Percentiles rank a stretch among this genome's conserved stretches.
Evolutionary conservation across 1,140 invertebrate genomes (phyloP).

Genomic region (Oryzaephilus surinamensis): DNA sequence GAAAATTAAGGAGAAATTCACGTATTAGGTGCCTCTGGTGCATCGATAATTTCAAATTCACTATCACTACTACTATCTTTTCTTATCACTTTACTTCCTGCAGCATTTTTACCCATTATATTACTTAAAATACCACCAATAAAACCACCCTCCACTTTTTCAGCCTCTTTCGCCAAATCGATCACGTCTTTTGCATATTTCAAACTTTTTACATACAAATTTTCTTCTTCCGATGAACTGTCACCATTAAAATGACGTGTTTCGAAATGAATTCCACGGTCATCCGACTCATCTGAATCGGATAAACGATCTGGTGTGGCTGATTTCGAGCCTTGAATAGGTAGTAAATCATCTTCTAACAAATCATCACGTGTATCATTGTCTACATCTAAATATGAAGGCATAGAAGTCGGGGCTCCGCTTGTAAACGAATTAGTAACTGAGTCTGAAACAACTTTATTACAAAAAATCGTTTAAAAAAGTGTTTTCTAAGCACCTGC

Average conservation of each 20-base stretch:
- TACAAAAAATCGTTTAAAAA: neutral
- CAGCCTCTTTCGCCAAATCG: constrained; percentile 7
- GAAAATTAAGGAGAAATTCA: too few relatives aligned
- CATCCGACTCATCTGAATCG: constrained; percentile 26
- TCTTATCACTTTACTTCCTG: too few relatives aligned
- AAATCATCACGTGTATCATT: constrained; percentile 17
- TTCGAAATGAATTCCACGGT: constrained; percentile 24
- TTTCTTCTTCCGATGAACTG: constrained; percentile 24
- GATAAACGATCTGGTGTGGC: constrained; percentile 20
- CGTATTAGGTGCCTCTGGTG: too few relatives aligned
- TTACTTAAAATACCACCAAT: constrained; percentile 10
- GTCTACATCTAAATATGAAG: constrained; percentile 26
- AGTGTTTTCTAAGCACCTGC: constrained; percentile 12
- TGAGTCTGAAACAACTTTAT: constrained; percentile 23
- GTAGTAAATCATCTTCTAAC: constrained; percentile 28
- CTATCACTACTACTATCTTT: constrained; percentile 24
- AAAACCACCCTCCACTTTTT: constrained; percentile 3
- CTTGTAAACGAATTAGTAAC: constrained; percentile 24
- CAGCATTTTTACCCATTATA: too few relatives aligned
- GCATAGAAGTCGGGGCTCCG: constrained; percentile 26
- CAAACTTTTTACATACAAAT: constrained; percentile 15
- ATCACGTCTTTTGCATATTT: constrained; percentile 11
- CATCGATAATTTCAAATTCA: constrained; percentile 29
- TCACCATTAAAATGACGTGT: constrained; percentile 25
- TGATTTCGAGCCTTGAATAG: constrained; percentile 5